Conservation (phyloP, 2,797 vertebrate species). For the Bovichtus variegatus region DNA sequence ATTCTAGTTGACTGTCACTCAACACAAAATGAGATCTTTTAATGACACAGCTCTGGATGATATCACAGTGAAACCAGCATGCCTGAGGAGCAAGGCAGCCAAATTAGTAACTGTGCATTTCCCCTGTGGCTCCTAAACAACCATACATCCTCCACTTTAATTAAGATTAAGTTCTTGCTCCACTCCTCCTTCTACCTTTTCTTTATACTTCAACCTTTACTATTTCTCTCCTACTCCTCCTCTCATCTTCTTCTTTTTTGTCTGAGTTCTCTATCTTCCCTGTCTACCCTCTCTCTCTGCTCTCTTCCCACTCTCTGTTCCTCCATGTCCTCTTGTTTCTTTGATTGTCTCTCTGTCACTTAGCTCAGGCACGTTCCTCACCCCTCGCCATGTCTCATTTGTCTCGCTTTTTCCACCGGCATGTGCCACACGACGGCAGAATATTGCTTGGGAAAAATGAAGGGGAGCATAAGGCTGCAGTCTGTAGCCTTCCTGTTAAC, state of each 20-base stretch:
- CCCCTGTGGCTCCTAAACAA: slow-evolving; percentile 70
- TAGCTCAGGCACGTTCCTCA: slow-evolving; percentile 60
- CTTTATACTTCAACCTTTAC: slow-evolving; percentile 44
- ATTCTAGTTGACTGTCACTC: slow-evolving; percentile 69
- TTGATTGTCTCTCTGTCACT: slow-evolving; percentile 57
- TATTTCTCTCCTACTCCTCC: slow-evolving; percentile 13
- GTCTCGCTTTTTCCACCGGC: slow-evolving; percentile 68
- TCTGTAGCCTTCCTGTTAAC: slow-evolving; percentile 75
- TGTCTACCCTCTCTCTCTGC: not conserved
- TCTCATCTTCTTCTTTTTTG: slow-evolving; percentile 8
- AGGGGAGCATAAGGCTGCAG: slow-evolving; percentile 76
- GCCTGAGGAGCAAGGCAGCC: slow-evolving; percentile 74
- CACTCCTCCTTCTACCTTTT: slow-evolving; percentile 41
- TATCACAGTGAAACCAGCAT: slow-evolving; percentile 73
- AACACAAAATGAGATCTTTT: slow-evolving; percentile 71
- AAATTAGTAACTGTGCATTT: slow-evolving; percentile 77
- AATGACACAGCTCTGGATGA: slow-evolving; percentile 71
- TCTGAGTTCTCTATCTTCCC: slow-evolving; percentile 20
- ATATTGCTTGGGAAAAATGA: slow-evolving; percentile 74
- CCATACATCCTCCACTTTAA: slow-evolving; percentile 79
- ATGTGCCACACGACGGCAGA: slow-evolving; percentile 52
- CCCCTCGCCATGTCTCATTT: slow-evolving; percentile 72
- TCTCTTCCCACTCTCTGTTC: slow-evolving; percentile 9
- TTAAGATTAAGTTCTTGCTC: slow-evolving; percentile 73
- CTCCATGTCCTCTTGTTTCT: slow-evolving; percentile 39